Conservation (phyloP, 1,140 invertebrate species). For the Venturia canescens region DNA sequence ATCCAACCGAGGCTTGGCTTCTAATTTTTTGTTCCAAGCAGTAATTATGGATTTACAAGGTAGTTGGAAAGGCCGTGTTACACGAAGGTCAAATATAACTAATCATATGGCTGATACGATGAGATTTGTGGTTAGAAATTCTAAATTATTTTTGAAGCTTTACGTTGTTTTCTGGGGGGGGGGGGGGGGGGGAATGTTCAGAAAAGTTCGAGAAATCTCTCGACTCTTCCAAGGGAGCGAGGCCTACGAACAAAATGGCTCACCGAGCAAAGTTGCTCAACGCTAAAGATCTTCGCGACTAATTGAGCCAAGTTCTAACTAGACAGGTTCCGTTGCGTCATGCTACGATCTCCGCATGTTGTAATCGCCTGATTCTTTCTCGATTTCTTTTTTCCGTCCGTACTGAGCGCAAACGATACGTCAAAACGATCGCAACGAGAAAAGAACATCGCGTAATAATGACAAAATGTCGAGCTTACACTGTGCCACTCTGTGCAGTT, state of each 20-base stretch:
- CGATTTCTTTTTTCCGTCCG: background rate
- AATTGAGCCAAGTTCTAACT: background rate
- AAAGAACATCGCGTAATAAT: slow-evolving; percentile 4
- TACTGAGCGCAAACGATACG: background rate
- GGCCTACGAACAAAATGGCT: background rate
- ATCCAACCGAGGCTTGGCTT: slow-evolving; percentile 8
- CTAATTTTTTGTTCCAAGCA: background rate
- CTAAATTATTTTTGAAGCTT: no score
- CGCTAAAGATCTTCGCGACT: background rate
- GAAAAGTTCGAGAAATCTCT: background rate
- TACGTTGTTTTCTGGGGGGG: no score
- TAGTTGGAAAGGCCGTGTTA: no score
- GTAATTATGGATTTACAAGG: no score
- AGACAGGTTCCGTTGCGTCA: background rate
- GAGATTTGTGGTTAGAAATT: background rate
- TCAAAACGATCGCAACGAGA: background rate
- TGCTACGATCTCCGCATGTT: background rate
- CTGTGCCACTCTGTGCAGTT: background rate
- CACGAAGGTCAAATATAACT: no score
- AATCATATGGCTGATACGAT: background rate
- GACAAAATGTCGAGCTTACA: background rate
- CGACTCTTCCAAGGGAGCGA: background rate
- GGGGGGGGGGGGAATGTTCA: no score
- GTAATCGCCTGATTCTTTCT: background rate
- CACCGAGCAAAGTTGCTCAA: background rate